Conservation (phyloP, 2,888 invertebrate species). For the Nomada flava region DNA sequence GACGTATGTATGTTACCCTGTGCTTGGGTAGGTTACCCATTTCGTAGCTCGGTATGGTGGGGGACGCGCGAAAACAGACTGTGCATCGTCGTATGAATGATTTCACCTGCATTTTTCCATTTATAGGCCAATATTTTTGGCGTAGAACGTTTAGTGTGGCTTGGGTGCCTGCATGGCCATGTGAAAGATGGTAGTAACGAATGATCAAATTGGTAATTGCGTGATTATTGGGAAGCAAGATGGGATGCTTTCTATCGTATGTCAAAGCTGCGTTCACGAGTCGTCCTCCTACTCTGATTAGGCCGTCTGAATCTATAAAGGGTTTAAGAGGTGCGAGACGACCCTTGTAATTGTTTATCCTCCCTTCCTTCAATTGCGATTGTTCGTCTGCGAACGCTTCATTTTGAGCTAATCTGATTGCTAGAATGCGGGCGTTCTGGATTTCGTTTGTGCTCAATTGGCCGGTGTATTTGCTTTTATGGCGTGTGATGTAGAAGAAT, state of each 20-base stretch:
- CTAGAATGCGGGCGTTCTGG: neutral
- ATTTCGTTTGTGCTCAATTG: neutral
- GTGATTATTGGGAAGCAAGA: neutral
- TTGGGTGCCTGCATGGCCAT: neutral
- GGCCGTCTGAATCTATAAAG: neutral
- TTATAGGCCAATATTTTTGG: neutral
- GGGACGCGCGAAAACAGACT: neutral
- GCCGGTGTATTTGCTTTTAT: neutral
- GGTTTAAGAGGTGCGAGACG: neutral
- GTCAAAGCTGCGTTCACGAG: neutral
- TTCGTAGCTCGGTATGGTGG: neutral
- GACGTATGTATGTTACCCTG: neutral
- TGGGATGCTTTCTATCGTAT: neutral
- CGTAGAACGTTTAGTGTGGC: neutral
- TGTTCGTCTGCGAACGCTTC: neutral
- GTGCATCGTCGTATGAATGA: neutral
- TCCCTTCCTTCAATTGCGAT: neutral
- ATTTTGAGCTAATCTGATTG: neutral
- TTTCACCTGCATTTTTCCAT: neutral
- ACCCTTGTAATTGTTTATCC: neutral
- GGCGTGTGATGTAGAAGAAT: neutral
- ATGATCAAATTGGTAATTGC: slow-evolving; percentile 3
- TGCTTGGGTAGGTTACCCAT: neutral
- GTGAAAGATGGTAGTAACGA: neutral
- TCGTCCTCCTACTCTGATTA: neutral